Conservation (phyloP, 2,113 vertebrate genomes). For the Chelonoidis abingdonii region DNA sequence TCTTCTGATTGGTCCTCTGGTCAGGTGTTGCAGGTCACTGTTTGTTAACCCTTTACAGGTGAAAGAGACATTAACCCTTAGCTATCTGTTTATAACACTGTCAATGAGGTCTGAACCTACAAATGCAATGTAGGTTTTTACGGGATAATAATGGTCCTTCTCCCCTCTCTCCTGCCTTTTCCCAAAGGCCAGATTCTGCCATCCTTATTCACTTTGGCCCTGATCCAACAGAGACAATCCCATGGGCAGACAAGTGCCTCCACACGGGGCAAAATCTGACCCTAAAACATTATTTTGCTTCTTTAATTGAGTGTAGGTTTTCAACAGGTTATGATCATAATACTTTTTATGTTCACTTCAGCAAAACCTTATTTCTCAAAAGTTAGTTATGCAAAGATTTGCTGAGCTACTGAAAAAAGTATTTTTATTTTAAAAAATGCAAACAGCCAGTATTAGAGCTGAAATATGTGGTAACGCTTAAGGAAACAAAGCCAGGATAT, state of each 20-base stretch:
- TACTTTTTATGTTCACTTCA: neutral
- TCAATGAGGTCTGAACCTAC: neutral
- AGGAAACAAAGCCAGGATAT: neutral
- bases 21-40: too few relatives aligned
- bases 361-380: neutral
- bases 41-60: too few relatives aligned
- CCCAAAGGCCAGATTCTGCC: neutral
- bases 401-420: neutral
- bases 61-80: too few relatives aligned
- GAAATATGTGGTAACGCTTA: neutral
- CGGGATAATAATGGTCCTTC: neutral
- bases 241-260: neutral
- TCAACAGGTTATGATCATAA: neutral
- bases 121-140: neutral
- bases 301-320: neutral
- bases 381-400: neutral
- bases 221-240: too few relatives aligned
- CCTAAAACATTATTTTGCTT: neutral
- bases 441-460: neutral
- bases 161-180: neutral
- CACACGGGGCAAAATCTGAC: neutral
- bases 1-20: too few relatives aligned
- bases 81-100: too few relatives aligned
- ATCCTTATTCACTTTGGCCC: neutral
- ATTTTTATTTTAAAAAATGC: neutral